phyloP scores from a whole-genome alignment of 2,113 vertebrate genomes.

The Passer domesticus region DNA sequence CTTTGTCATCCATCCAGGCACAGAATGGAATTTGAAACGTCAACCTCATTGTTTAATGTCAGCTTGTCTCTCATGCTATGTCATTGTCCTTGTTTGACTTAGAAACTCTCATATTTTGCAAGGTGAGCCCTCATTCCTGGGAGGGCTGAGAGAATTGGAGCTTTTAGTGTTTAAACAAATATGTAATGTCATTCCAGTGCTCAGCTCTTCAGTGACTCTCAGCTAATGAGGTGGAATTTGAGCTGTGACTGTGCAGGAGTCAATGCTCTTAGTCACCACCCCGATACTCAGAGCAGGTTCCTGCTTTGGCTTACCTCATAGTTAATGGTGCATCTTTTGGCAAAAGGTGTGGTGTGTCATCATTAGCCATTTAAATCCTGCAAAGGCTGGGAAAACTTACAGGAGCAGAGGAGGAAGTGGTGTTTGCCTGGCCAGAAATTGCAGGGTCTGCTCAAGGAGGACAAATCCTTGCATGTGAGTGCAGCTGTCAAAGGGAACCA shows the following conservation, averaged over 20 bases:
- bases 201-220: not conserved
- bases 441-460: not conserved
- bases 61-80: not conserved
- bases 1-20: not conserved
- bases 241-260: not conserved
- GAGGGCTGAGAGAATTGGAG: not conserved
- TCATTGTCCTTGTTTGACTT: not conserved
- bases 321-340: not conserved
- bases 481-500: not conserved
- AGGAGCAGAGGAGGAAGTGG: not conserved
- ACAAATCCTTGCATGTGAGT: not conserved
- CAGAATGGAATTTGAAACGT: not conserved
- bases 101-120: not conserved
- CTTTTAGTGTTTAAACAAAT: not conserved
- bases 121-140: not conserved
- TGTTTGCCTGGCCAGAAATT: not conserved
- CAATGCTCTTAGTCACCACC: not conserved
- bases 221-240: not conserved
- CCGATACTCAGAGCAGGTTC: not conserved
- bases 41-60: not conserved
- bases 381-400: not conserved
- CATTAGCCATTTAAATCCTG: not conserved
- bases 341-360: not conserved
- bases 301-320: not conserved
- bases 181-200: not conserved